phyloP scores from a whole-genome alignment of 2,113 vertebrate species.

The Eretmochelys imbricata region DNA sequence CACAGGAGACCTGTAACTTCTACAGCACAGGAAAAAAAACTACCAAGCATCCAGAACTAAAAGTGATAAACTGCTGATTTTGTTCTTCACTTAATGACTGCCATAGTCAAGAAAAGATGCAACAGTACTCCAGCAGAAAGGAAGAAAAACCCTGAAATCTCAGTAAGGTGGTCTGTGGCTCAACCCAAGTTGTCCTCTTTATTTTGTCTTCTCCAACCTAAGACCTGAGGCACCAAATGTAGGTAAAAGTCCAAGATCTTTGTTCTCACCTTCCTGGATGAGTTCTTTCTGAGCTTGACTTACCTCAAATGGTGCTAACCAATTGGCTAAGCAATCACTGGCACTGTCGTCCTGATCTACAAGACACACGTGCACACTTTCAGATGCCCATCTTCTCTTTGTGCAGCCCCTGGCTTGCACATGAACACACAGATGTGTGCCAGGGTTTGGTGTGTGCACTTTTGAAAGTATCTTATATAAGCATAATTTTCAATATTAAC shows the following conservation, averaged over 20 bases:
- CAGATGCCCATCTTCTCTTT: background rate
- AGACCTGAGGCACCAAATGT: background rate
- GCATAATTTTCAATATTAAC: background rate
- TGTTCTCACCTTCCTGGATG: background rate
- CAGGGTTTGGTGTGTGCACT: accelerated
- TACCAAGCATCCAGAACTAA: background rate
- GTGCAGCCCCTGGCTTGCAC: background rate
- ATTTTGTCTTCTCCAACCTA: background rate
- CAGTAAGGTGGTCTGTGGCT: background rate
- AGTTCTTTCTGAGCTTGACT: background rate
- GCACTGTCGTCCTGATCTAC: background rate
- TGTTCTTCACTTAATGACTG: background rate
- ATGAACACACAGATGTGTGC: accelerated
- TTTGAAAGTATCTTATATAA: background rate
- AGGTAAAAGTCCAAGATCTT: background rate
- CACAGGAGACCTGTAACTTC: conserved; percentile 26
- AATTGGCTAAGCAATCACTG: background rate
- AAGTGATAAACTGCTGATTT: conserved; percentile 41
- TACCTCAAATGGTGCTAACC: background rate
- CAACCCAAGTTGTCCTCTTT: background rate
- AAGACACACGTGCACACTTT: accelerated
- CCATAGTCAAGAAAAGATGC: background rate
- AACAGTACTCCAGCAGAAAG: background rate
- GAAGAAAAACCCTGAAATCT: background rate
- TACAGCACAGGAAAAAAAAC: background rate